phyloP scores from a whole-genome alignment of 2,113 vertebrate genomes.

The Oryzias melastigma region DNA sequence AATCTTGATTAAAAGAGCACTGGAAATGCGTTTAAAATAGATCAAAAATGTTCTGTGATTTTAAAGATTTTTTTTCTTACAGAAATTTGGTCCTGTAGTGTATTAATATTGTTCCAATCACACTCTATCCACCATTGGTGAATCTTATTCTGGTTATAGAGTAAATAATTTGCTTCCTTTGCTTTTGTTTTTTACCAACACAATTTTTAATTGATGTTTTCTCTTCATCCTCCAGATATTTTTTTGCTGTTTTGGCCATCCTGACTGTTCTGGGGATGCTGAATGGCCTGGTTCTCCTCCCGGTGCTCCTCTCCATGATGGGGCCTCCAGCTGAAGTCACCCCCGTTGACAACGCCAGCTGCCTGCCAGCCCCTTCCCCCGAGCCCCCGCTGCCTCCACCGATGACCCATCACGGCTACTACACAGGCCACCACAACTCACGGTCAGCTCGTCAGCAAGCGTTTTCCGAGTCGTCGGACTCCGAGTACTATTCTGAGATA shows the following conservation, averaged over 20 bases:
- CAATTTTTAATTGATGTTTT: too few relatives aligned
- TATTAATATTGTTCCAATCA: too few relatives aligned
- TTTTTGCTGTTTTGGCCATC: slow-evolving; percentile 92
- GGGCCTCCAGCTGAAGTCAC: slow-evolving; percentile 91
- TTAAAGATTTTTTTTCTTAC: too few relatives aligned
- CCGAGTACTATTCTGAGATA: slow-evolving; percentile 81
- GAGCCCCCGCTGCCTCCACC: slow-evolving; percentile 72
- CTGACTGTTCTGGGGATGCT: slow-evolving; percentile 92
- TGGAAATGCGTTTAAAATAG: too few relatives aligned
- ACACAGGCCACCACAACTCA: slow-evolving; percentile 66
- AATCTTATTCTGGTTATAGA: too few relatives aligned
- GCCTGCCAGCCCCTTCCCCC: slow-evolving; percentile 65
- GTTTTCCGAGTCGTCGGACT: slow-evolving; percentile 81
- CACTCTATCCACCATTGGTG: too few relatives aligned
- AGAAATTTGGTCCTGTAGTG: too few relatives aligned
- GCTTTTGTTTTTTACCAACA: too few relatives aligned
- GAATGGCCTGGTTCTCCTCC: slow-evolving; percentile 92
- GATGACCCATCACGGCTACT: slow-evolving; percentile 81
- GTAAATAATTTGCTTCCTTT: too few relatives aligned
- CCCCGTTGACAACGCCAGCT: slow-evolving; percentile 63
- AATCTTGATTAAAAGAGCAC: too few relatives aligned
- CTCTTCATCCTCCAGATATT: slow-evolving; percentile 81
- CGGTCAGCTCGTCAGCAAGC: slow-evolving; percentile 63
- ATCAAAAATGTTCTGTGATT: too few relatives aligned
- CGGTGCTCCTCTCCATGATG: slow-evolving; percentile 90